These are phyloP conservation scores for Melanotaenia pygmaea DNA, from an alignment of 2,797 vertebrate genomes.

Conservation along the genomic window DNA sequence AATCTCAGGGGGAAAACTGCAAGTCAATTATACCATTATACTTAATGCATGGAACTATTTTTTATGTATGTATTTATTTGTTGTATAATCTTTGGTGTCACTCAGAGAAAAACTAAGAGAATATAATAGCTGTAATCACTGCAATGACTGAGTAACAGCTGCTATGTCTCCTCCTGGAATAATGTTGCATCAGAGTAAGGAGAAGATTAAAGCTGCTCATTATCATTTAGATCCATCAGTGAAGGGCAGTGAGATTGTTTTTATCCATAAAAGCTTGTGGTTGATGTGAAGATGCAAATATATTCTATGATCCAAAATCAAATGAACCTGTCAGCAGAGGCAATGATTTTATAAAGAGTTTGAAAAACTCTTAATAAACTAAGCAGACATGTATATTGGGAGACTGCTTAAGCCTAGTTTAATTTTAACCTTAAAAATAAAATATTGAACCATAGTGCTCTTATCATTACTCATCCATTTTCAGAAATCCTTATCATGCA, in stretches of 20 bases:
- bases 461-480: neutral
- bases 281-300: neutral
- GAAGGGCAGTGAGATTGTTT: slow-evolving; percentile 4
- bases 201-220: slow-evolving; percentile 21
- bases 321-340: neutral
- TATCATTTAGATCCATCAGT: slow-evolving; percentile 4
- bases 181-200: slow-evolving; percentile 8
- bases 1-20: neutral
- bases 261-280: neutral
- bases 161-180: slow-evolving; percentile 8
- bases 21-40: neutral
- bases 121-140: slow-evolving; percentile 42
- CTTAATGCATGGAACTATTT: neutral
- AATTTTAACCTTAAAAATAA: neutral
- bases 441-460: neutral
- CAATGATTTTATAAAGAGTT: no score
- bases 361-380: no score
- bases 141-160: slow-evolving; percentile 37
- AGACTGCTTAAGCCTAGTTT: neutral
- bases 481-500: no score
- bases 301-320: neutral
- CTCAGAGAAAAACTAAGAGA: neutral
- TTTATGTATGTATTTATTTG: neutral
- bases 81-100: neutral
- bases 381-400: no score